Base-by-base conservation (phyloP, 2,797 vertebrate genomes). In the Glossophaga mutica region DNA sequence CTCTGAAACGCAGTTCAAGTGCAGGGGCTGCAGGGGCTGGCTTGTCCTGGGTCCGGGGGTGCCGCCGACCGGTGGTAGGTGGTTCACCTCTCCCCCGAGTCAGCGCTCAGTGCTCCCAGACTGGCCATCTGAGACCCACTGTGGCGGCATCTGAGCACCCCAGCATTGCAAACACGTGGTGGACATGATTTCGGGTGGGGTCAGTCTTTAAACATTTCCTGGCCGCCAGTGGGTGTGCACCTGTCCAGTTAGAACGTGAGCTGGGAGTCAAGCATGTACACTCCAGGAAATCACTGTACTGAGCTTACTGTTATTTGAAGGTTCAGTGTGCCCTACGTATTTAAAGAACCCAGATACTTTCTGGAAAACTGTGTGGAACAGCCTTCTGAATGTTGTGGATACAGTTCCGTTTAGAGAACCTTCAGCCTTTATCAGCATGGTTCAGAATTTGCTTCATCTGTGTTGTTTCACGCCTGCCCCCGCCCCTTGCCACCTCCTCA, bases 401-500 rank as follows among this genome's bases (percentile, higher is more conserved):
- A 8, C 0, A 3, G 5, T 85, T 46, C 57, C 50, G 1, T 42
- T 48, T 62, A 12, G 34, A 76, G 65, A 9, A 2, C 18, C 26
- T 46, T 2, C 4, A n/a, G 70, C 39, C 19, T 73, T 19, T 34
- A 6, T 46, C 29, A 6, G 19, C 4, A 2, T 26, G 71, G 9
- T 62, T 22, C 92, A 77, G 68, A 19, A 50, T 42, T 46, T 7
- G 65, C 92, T 48, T 24, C 48, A 0, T 37, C 29, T 71, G 34
- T 57, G 1, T 22, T 78, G 71, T n/a, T 48, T 0, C 1, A 0
- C n/a, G 1, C 3, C 37, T n/a, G 32, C 9, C 6, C 16, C 3
- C 6, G 1, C 14, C 21, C 83, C 83, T 52, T 37, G 7, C 0
- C 46, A 2, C 5, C 42, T 9, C 79, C 97, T 96, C 2, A 62